A percentile compares a stretch with the other conserved stretches of the same genome.
These are phyloP conservation scores for Lagorchestes hirsutus DNA, from an alignment of 2,797 vertebrate genomes.

Conservation along the genomic window DNA sequence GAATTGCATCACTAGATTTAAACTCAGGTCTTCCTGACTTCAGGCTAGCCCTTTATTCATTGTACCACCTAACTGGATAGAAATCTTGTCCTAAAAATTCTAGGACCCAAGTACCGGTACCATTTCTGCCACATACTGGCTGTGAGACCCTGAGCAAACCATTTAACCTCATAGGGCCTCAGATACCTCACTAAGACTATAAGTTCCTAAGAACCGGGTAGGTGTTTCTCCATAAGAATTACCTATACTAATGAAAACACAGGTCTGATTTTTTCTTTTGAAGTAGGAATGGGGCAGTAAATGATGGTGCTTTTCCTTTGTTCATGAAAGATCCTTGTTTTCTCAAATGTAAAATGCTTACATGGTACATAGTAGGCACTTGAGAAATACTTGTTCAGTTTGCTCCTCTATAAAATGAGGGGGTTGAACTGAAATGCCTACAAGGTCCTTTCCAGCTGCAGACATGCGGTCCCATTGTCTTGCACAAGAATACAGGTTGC, in stretches of 20 bases:
- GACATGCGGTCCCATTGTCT: not conserved
- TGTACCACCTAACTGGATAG: not conserved
- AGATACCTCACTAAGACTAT: not conserved
- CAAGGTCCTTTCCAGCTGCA: not conserved
- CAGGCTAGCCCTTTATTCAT: not conserved
- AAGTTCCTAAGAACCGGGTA: not conserved
- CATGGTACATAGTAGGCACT: not conserved
- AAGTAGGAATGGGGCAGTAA: not conserved
- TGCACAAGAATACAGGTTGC: not conserved
- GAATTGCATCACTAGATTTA: not conserved
- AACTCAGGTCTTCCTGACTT: not conserved
- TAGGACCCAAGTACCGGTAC: not conserved
- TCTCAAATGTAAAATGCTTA: not conserved
- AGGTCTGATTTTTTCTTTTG: not conserved
- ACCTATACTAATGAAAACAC: not conserved
- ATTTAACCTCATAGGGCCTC: not conserved
- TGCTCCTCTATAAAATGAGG: slow-evolving; percentile 4
- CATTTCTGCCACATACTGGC: not conserved
- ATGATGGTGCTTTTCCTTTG: not conserved
- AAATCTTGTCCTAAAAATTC: not conserved
- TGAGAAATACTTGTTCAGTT: not conserved
- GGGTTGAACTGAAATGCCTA: slow-evolving; percentile 20
- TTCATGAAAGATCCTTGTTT: not conserved
- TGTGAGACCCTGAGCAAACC: not conserved
- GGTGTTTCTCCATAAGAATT: not conserved